phyloP scores from a whole-genome alignment of 2,113 vertebrate species.

The Rhineura floridana region DNA sequence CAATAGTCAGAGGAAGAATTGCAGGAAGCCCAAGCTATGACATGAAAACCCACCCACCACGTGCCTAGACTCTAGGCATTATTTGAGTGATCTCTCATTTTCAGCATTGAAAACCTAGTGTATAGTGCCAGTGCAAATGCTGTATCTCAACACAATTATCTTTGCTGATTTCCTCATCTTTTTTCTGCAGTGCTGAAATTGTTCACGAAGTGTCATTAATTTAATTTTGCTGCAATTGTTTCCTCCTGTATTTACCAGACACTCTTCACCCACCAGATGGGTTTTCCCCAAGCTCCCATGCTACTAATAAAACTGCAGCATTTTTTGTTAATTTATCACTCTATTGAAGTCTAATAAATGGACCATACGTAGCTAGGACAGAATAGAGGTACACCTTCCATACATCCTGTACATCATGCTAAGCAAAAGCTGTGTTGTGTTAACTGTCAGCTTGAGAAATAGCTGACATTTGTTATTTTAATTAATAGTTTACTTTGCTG shows the following conservation, averaged over 20 bases:
- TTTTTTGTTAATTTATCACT: constrained; percentile 77
- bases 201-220: constrained; percentile 61
- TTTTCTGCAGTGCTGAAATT: constrained; percentile 55
- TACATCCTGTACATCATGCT: constrained; percentile 71
- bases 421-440: constrained; percentile 78
- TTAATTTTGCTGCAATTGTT: constrained; percentile 52
- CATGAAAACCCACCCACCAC: neutral
- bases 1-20: neutral
- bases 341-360: constrained; percentile 70
- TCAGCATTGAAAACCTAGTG: neutral
- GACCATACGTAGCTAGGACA: constrained; percentile 68
- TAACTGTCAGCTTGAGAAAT: constrained; percentile 80
- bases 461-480: constrained; percentile 87
- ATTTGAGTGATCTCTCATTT: neutral
- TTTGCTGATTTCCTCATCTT: constrained; percentile 44
- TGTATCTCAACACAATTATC: constrained; percentile 25
- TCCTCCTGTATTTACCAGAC: constrained; percentile 56
- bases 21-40: too few relatives aligned
- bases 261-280: constrained; percentile 62
- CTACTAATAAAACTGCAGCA: constrained; percentile 72
- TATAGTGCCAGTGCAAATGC: neutral
- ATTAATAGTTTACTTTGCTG: constrained; percentile 86
- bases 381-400: constrained; percentile 73
- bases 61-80: neutral
- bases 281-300: constrained; percentile 72